Conservation (phyloP, 2,888 invertebrate species). For the Orchestes rusci region DNA sequence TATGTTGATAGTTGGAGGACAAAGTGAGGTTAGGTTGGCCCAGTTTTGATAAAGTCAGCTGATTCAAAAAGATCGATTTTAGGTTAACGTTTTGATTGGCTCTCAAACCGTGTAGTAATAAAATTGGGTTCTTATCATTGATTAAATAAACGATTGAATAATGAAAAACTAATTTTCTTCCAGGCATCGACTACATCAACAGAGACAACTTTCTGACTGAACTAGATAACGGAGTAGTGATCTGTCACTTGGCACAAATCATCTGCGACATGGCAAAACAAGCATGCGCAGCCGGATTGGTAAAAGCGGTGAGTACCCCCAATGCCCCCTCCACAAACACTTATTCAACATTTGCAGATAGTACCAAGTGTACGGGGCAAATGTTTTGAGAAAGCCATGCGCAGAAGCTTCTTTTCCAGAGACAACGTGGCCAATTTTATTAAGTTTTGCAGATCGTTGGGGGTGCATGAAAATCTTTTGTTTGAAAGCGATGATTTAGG, state of each 20-base stretch:
- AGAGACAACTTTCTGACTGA: constrained; percentile 75
- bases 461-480: constrained; percentile 78
- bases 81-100: no score
- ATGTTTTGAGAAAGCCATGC: constrained; percentile 76
- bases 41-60: no score
- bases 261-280: constrained; percentile 70
- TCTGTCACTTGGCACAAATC: constrained; percentile 73
- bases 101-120: no score
- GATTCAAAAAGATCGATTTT: no score
- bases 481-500: constrained; percentile 88
- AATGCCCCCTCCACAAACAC: not conserved
- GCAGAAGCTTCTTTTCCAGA: constrained; percentile 79
- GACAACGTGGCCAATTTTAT: constrained; percentile 88
- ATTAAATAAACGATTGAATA: no score
- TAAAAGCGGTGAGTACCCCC: constrained; percentile 36
- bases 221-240: constrained; percentile 75
- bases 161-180: no score
- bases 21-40: no score
- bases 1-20: no score
- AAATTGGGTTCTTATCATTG: no score
- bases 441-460: constrained; percentile 75
- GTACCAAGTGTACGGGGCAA: constrained; percentile 66
- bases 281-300: constrained; percentile 55
- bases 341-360: constrained; percentile 45
- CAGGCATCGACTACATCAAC: constrained; percentile 65